Evolutionary conservation across 2,888 invertebrate species (phyloP).

Genomic region (Alitta virens): DNA sequence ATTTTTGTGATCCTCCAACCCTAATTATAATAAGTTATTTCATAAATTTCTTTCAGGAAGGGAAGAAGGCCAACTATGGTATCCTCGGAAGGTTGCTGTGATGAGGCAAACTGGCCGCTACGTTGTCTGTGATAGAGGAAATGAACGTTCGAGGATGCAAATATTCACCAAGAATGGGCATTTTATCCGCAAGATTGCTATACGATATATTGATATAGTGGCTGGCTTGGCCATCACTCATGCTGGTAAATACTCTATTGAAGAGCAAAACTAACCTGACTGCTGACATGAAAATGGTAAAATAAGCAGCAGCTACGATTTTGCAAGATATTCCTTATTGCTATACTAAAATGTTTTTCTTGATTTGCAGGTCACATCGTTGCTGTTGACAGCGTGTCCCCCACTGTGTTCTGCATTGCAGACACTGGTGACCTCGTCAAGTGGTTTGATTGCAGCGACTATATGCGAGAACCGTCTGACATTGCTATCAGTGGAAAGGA

Average conservation of each 20-base stretch:
- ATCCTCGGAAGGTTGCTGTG: slow-evolving; percentile 87
- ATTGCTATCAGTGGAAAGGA: slow-evolving; percentile 91
- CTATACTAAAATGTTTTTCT: background rate
- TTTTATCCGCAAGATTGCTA: slow-evolving; percentile 90
- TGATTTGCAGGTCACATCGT: slow-evolving; percentile 70
- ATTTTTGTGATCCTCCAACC: too few relatives aligned
- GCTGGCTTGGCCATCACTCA: slow-evolving; percentile 91
- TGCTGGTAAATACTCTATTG: slow-evolving; percentile 71
- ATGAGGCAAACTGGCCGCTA: slow-evolving; percentile 53
- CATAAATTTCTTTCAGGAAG: slow-evolving; percentile 43
- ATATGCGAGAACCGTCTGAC: slow-evolving; percentile 96
- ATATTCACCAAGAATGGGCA: slow-evolving; percentile 94
- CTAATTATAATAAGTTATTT: too few relatives aligned
- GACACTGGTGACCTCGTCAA: slow-evolving; percentile 88
- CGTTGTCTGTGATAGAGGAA: slow-evolving; percentile 96
- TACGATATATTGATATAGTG: slow-evolving; percentile 64
- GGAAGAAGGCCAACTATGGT: slow-evolving; percentile 95
- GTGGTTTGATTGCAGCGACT: slow-evolving; percentile 97
- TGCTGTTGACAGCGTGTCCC: slow-evolving; percentile 94
- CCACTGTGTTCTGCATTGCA: slow-evolving; percentile 90
- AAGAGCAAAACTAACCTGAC: too few relatives aligned
- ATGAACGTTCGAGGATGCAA: slow-evolving; percentile 95
- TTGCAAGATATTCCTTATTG: background rate
- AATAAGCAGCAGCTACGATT: too few relatives aligned
- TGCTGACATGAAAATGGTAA: too few relatives aligned